phyloP scores from a whole-genome alignment of 2,797 vertebrate genomes.

The Aphelocoma californica region DNA sequence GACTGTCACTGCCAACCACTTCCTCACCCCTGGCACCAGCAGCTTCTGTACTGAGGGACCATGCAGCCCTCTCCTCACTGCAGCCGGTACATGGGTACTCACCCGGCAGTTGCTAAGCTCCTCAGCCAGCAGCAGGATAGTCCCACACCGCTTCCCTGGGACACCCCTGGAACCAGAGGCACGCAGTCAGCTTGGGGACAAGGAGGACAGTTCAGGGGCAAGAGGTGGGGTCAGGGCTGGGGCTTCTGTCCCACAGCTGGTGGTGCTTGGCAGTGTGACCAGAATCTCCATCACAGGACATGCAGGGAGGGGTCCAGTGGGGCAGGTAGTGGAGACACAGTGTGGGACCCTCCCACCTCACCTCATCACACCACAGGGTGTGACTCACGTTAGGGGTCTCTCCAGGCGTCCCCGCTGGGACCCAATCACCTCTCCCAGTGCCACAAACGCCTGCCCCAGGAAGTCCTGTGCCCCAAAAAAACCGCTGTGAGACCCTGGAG shows the following conservation, averaged over 20 bases:
- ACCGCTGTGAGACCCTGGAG: rapidly evolving
- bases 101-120: constrained; percentile 96
- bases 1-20: not conserved
- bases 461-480: constrained; percentile 80
- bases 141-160: constrained; percentile 90
- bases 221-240: not conserved
- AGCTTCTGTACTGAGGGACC: rapidly evolving
- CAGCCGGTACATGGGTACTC: not conserved
- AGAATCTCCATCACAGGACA: not conserved
- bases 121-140: constrained; percentile 86
- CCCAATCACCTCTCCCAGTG: constrained; percentile 95
- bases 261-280: not conserved
- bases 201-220: not conserved
- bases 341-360: not conserved
- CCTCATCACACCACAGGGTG: rapidly evolving
- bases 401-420: constrained; percentile 89
- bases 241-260: not conserved
- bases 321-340: rapidly evolving
- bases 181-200: not conserved
- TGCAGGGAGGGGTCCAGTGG: not conserved
- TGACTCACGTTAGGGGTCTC: constrained; percentile 88
- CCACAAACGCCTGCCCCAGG: constrained; percentile 92
- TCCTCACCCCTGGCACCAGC: not conserved
- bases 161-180: constrained; percentile 79
- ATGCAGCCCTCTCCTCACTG: not conserved